These are phyloP conservation scores for Taurulus bubalis DNA, from an alignment of 2,113 vertebrate genomes.

Conservation along the genomic window DNA sequence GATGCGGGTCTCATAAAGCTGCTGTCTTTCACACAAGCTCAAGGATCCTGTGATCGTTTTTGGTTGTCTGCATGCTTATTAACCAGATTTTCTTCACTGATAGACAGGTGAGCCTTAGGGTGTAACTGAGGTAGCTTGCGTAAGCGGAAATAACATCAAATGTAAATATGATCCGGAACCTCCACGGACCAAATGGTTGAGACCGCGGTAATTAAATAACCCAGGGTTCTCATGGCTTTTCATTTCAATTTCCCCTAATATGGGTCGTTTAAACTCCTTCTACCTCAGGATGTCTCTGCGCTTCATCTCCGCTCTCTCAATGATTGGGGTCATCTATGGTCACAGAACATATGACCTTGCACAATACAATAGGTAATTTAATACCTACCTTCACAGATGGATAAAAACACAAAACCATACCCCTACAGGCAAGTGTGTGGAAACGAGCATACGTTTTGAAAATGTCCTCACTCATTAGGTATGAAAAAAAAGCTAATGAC, in stretches of 20 bases:
- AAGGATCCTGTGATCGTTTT: slow-evolving; percentile 55
- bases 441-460: background rate
- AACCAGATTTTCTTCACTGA: slow-evolving; percentile 50
- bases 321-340: slow-evolving; percentile 53
- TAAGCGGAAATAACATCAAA: slow-evolving; percentile 54
- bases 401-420: slow-evolving; percentile 1
- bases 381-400: slow-evolving; percentile 22
- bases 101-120: slow-evolving; percentile 52
- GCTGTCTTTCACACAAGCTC: slow-evolving; percentile 54
- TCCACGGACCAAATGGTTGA: slow-evolving; percentile 29
- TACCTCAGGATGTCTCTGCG: slow-evolving; percentile 12
- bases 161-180: slow-evolving; percentile 63
- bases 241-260: slow-evolving; percentile 63
- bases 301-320: slow-evolving; percentile 27
- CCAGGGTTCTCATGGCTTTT: slow-evolving; percentile 44
- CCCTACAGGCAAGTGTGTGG: background rate
- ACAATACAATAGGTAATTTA: slow-evolving; percentile 38
- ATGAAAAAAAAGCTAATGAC: background rate
- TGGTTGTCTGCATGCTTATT: slow-evolving; percentile 47
- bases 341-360: slow-evolving; percentile 39
- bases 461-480: background rate
- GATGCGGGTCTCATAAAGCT: slow-evolving; percentile 43
- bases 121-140: slow-evolving; percentile 23
- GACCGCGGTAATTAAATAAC: slow-evolving; percentile 65
- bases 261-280: slow-evolving; percentile 52